Conservation (phyloP, 2,797 vertebrate species). For the Buphagus erythrorhynchus region DNA sequence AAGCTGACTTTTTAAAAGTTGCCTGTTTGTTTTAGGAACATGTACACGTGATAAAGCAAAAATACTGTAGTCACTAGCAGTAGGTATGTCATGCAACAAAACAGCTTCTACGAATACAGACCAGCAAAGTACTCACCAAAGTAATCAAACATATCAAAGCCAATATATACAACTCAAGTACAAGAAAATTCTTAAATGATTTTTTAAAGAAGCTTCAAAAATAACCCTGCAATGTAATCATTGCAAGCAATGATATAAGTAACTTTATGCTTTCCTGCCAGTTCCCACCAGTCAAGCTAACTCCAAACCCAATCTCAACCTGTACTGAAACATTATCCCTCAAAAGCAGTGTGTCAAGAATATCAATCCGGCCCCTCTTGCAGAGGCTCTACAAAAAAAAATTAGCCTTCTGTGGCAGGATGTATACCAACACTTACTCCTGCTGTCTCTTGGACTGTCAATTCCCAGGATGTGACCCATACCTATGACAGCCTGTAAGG, state of each 20-base stretch:
- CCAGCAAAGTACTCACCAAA: neutral
- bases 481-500: rapidly evolving
- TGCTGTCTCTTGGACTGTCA: neutral
- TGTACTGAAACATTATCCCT: neutral
- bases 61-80: neutral
- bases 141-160: neutral
- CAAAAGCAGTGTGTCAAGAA: neutral
- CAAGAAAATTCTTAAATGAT: neutral
- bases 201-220: neutral
- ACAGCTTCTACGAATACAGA: neutral
- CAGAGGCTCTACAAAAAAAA: neutral
- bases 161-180: neutral
- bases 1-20: neutral
- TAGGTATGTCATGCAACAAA: neutral
- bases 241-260: neutral
- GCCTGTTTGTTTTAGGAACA: neutral
- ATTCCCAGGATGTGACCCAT: neutral
- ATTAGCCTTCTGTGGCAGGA: neutral
- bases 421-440: neutral
- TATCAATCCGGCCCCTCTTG: neutral
- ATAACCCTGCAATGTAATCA: neutral
- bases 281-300: neutral
- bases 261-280: neutral
- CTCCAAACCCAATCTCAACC: neutral
- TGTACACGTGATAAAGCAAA: neutral